A percentile compares a stretch with the other conserved stretches of the same genome.
Conservation (phyloP, 2,888 invertebrate genomes). For the Aleiodes testaceus region DNA sequence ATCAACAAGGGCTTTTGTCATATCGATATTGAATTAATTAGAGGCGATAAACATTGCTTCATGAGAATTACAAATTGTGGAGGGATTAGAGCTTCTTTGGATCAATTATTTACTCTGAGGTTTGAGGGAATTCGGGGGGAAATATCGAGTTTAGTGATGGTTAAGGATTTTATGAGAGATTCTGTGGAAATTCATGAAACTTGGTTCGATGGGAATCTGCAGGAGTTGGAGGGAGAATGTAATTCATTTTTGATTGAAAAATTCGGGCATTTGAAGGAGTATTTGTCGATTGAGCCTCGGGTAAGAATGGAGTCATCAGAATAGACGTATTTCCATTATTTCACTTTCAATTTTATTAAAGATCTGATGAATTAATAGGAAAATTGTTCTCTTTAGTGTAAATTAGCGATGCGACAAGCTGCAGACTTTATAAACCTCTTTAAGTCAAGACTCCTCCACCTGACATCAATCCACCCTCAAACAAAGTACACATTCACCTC, state of each 20-base stretch:
- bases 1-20: background rate
- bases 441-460: conserved; percentile 48
- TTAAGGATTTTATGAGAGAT: conserved; percentile 10
- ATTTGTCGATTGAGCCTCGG: conserved; percentile 49
- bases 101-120: conserved; percentile 37
- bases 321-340: no score
- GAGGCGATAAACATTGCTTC: conserved; percentile 29
- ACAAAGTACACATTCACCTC: conserved; percentile 56
- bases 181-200: background rate
- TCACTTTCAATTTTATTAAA: no score
- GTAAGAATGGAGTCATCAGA: conserved; percentile 43
- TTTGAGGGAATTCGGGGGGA: conserved; percentile 33
- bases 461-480: conserved; percentile 46
- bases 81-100: conserved; percentile 25
- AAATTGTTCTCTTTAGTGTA: conserved; percentile 53
- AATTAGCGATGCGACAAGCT: conserved; percentile 44
- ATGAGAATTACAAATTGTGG: conserved; percentile 44
- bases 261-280: conserved; percentile 46
- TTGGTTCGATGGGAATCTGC: background rate
- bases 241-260: background rate
- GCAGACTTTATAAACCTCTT: conserved; percentile 50
- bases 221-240: background rate
- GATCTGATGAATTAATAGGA: no score
- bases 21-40: conserved; percentile 45
- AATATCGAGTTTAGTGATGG: conserved; percentile 16